A percentile compares a stretch with the other conserved stretches of the same genome.
These are phyloP conservation scores for Xylocopa sonorina DNA, from an alignment of 1,140 invertebrate species.

Conservation along the genomic window DNA sequence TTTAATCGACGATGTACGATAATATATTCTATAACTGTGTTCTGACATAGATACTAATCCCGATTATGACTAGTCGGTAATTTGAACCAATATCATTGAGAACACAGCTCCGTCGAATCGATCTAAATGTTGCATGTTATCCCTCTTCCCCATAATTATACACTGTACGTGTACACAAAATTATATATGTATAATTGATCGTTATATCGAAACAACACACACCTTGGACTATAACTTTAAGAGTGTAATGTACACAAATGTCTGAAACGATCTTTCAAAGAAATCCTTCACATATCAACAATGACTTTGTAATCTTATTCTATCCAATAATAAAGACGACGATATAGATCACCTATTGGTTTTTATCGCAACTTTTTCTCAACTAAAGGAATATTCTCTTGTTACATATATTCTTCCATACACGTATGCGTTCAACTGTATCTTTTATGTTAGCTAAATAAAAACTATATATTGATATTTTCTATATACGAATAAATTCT, in stretches of 20 bases:
- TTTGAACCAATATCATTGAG: conserved; percentile 19
- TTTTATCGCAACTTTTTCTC: conserved; percentile 2
- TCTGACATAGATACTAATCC: conserved; percentile 17
- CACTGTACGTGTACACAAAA: conserved; percentile 35
- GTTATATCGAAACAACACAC: conserved; percentile 37
- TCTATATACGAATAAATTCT: conserved; percentile 12
- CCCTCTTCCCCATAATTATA: conserved; percentile 45
- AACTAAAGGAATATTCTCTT: conserved; percentile 12
- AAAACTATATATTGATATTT: conserved; percentile 13
- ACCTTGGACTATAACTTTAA: conserved; percentile 21
- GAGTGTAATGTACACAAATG: conserved; percentile 28
- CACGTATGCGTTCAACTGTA: not conserved
- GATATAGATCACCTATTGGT: conserved; percentile 37
- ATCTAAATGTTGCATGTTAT: conserved; percentile 62
- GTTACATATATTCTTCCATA: conserved; percentile 2
- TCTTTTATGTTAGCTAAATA: conserved; percentile 16
- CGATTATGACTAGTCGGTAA: conserved; percentile 23
- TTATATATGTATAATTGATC: conserved; percentile 35
- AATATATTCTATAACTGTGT: conserved; percentile 26
- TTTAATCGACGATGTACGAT: conserved; percentile 41
- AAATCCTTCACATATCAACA: conserved; percentile 30
- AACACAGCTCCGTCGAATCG: conserved; percentile 38
- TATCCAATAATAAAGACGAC: conserved; percentile 57
- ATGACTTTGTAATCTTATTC: conserved; percentile 24
- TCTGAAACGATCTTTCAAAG: conserved; percentile 22